phyloP scores from a whole-genome alignment of 2,888 invertebrate genomes.

The Leucoma salicis region DNA sequence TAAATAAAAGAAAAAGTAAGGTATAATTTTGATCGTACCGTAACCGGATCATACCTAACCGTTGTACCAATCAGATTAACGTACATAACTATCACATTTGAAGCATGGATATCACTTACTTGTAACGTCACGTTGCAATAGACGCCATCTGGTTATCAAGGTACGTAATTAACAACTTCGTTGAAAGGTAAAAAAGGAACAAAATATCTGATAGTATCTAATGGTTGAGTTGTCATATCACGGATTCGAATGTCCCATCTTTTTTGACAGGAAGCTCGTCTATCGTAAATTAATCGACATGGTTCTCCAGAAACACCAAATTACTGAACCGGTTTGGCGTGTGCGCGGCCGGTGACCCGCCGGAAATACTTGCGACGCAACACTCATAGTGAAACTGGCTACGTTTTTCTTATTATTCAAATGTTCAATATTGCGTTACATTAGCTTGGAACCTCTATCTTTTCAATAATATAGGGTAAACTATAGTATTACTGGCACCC shows the following conservation, averaged over 20 bases:
- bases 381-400: constrained; percentile 43
- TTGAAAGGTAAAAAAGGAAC: constrained; percentile 41
- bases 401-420: constrained; percentile 44
- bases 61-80: constrained; percentile 7
- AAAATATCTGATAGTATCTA: constrained; percentile 40
- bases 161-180: constrained; percentile 45
- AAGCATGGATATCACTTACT: constrained; percentile 7
- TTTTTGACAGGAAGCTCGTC: constrained; percentile 68
- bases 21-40: not conserved
- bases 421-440: constrained; percentile 29
- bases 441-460: constrained; percentile 22
- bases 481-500: no score
- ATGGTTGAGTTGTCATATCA: constrained; percentile 50
- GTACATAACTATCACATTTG: constrained; percentile 5
- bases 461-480: constrained; percentile 15
- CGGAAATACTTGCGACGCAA: constrained; percentile 51
- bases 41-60: not conserved
- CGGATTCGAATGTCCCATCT: constrained; percentile 41
- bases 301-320: constrained; percentile 59
- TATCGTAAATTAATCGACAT: constrained; percentile 67
- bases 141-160: constrained; percentile 27
- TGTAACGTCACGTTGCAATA: constrained; percentile 11
- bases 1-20: not conserved
- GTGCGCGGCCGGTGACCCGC: constrained; percentile 54
- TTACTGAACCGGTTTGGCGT: constrained; percentile 72